Evolutionary conservation across 2,797 vertebrate species (phyloP).

Genomic region (Mormyrus proboscirostris): DNA sequence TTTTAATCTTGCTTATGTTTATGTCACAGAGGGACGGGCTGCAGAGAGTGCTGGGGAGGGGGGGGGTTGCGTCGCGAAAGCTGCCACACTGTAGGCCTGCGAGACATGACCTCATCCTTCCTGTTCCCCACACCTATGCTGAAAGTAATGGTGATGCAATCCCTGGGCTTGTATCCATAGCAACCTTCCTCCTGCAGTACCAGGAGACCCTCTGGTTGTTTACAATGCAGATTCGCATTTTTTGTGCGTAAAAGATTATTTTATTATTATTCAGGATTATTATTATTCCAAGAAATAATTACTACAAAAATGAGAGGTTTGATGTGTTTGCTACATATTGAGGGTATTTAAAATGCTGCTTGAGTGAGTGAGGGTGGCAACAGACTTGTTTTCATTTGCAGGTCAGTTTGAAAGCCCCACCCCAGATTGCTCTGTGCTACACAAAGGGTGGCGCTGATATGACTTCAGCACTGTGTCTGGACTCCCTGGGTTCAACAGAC

Average conservation of each 20-base stretch:
- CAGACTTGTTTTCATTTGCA: neutral
- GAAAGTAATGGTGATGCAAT: constrained; percentile 35
- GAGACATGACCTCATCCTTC: constrained; percentile 43
- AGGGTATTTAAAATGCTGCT: neutral
- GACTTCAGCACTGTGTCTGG: neutral
- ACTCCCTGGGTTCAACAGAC: neutral
- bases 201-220: neutral
- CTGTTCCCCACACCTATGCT: constrained; percentile 27
- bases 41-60: neutral
- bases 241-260: neutral
- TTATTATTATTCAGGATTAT: neutral
- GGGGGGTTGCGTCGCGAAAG: neutral
- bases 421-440: neutral
- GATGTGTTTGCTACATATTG: neutral
- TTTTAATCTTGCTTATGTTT: constrained; percentile 21
- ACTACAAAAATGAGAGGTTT: neutral
- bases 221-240: neutral
- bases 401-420: neutral
- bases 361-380: neutral
- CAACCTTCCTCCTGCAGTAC: neutral
- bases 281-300: neutral
- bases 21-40: constrained; percentile 7
- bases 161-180: constrained; percentile 17
- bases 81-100: constrained; percentile 6
- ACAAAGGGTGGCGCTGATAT: neutral